Evolutionary conservation across 2,113 vertebrate species (phyloP), one percentile per base, ranked within the genome.

Genomic region (Pogona vitticeps): DNA sequence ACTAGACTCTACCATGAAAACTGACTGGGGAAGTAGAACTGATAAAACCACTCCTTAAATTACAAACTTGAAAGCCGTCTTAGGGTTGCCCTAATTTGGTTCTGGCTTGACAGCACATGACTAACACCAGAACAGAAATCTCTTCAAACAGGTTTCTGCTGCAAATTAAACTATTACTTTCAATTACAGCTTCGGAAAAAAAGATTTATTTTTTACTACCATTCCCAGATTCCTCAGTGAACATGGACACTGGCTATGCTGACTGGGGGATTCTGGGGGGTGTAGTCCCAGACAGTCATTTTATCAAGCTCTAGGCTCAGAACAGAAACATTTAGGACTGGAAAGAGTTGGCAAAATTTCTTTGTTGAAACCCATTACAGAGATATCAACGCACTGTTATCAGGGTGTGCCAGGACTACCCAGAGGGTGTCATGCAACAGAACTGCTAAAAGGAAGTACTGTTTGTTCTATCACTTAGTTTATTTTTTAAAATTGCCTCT

Each of bases 91-190:
- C 5, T 52, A 52, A 52, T 6, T 52, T 52, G 46, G 46, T 52
- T 52, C 46, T 52, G 46, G 46, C 46, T 52, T 52, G 46, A 52
- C 46, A 52, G 5, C 46, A 10, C 46, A 10, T 52, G 10, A 52
- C 10, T 10, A 52, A 52, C 46, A 52, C 46, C 46, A 52, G 86
- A 87, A 42, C 38, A 90, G 33, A 67, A 73, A 36, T 31, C 46
- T 78, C 23, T 84, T 80, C 42, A 63, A 91, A 52, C 86, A 88
- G 80, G 17, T 59, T 68, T 82, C 56, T 78, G 15, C 40, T 89
- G 21, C 56, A 67, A 68, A 40, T 59, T 65, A 33, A 1, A 90
- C 46, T 72, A 15, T 61, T 7, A 89, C 31, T 83, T 28, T 28
- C 26, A 90, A 91, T 89, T 52, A 52, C 46, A 52, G 46, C 46